Evolutionary conservation across 2,113 vertebrate species (phyloP).

Genomic region (Callopanchax toddi): DNA sequence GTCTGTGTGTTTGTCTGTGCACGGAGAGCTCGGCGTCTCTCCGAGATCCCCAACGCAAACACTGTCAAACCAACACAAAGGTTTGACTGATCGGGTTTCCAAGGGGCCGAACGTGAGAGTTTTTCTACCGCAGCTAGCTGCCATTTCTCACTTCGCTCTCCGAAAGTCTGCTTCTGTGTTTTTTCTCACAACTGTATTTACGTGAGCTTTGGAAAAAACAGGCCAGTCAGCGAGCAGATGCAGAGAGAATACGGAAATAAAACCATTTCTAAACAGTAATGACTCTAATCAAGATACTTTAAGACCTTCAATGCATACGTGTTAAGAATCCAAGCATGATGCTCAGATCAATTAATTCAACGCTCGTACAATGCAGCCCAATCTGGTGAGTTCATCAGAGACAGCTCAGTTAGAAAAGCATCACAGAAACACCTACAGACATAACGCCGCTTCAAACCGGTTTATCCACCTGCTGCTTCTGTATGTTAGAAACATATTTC

Average conservation of each 20-base stretch:
- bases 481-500: too few species aligned
- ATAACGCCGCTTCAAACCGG: too few species aligned
- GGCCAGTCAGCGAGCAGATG: conserved; percentile 15
- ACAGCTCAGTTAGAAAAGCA: conserved; percentile 1
- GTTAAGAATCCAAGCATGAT: conserved; percentile 21
- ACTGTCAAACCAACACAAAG: conserved; percentile 32
- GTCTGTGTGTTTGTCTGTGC: conserved; percentile 33
- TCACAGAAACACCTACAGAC: neutral
- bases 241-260: conserved; percentile 24
- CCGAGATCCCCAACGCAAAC: conserved; percentile 22
- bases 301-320: conserved; percentile 21
- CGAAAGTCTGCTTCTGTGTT: conserved; percentile 13
- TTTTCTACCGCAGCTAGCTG: neutral
- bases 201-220: conserved; percentile 2
- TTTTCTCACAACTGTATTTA: conserved; percentile 12
- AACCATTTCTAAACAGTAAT: conserved; percentile 29
- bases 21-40: conserved; percentile 8
- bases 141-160: conserved; percentile 11
- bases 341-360: conserved; percentile 6
- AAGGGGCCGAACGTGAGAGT: conserved; percentile 16
- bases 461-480: too few species aligned
- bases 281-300: conserved; percentile 27
- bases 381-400: neutral
- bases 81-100: conserved; percentile 15
- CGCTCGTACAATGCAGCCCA: neutral